Base-by-base conservation (phyloP, 1,140 invertebrate species). In the Batillaria attramentaria region DNA sequence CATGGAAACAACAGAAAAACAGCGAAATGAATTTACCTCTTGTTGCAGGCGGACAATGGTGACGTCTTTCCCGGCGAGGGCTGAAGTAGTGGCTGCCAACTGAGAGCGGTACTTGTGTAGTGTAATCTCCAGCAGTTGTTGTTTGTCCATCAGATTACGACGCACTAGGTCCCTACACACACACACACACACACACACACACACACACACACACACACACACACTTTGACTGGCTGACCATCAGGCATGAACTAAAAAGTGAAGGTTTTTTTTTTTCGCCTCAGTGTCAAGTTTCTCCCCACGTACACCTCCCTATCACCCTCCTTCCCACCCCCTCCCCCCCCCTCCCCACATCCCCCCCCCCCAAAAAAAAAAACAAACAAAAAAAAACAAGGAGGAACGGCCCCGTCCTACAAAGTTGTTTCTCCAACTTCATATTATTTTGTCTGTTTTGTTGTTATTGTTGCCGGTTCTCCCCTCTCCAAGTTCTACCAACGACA, bases 101-200 rank as follows among this genome's bases (percentile, higher is more conserved):
- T 84, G 81, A 0, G 79, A 77, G 20, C 83, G 72, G 73, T 84
- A 84, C 66, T 83, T 83, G 74, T 84, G 79, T 6, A 84, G 81
- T 39, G 79, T 84, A 5, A 70, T 70, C 50, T 84, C 83, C 41
- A 84, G 72, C 1, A 84, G 60, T 0, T 82, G 60, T 33, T 13
- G 46, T 50, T 13, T 50, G 46, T 13, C 13, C 24, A 13, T 13
- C 46, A 50, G 10, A 50, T 50, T 50, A 13, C 24, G 10, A 24
- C 46, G 46, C 46, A 13, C 46, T 13, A 50, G 46, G 46, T 62
- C 57, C 8, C 1, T 6, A 62, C 8, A 62, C 10, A n/a, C 24
- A 8, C 10, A 1, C 0, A 62, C 57, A 10, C 24, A 2, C 33
- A 1, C 10, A 16, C 13, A 16, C 10, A 16, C 10, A 62, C 57